Percentiles rank a stretch among this genome's conserved stretches.
Conservation (phyloP, 2,113 vertebrate genomes). For the Actenoides lindsayi region DNA sequence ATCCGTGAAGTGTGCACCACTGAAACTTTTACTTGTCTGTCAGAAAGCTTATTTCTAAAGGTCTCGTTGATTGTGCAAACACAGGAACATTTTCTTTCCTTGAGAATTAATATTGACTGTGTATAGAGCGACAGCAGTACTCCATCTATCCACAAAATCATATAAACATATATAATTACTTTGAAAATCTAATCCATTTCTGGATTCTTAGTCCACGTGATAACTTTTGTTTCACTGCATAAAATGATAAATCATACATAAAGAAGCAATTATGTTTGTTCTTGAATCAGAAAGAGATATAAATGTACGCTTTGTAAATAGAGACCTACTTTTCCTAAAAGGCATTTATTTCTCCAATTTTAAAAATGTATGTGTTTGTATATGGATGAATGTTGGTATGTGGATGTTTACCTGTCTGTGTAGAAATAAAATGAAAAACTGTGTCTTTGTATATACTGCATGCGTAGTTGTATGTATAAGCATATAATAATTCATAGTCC, state of each 20-base stretch:
- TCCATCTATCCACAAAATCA: constrained; percentile 51
- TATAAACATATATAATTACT: constrained; percentile 68
- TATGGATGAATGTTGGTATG: neutral
- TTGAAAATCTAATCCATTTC: constrained; percentile 64
- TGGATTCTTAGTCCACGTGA: constrained; percentile 57
- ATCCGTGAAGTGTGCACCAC: neutral
- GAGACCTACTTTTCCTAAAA: constrained; percentile 24
- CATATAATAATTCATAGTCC: constrained; percentile 65
- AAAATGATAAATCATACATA: constrained; percentile 67
- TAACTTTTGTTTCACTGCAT: constrained; percentile 69
- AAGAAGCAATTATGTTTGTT: constrained; percentile 57
- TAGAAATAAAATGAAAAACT: constrained; percentile 41
- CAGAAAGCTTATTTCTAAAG: constrained; percentile 69
- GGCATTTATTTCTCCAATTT: constrained; percentile 16
- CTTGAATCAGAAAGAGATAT: constrained; percentile 56
- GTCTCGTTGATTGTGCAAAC: constrained; percentile 70
- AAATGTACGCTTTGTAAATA: neutral
- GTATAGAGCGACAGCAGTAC: constrained; percentile 18
- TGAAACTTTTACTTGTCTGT: constrained; percentile 55
- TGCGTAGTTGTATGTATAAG: constrained; percentile 35
- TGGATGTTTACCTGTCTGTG: constrained; percentile 26
- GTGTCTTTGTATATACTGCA: constrained; percentile 39
- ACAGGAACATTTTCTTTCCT: constrained; percentile 52
- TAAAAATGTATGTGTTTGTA: neutral
- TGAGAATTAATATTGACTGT: constrained; percentile 72